These are phyloP conservation scores for Xylocopa sonorina DNA, from an alignment of 1,140 invertebrate species.

Conservation along the genomic window DNA sequence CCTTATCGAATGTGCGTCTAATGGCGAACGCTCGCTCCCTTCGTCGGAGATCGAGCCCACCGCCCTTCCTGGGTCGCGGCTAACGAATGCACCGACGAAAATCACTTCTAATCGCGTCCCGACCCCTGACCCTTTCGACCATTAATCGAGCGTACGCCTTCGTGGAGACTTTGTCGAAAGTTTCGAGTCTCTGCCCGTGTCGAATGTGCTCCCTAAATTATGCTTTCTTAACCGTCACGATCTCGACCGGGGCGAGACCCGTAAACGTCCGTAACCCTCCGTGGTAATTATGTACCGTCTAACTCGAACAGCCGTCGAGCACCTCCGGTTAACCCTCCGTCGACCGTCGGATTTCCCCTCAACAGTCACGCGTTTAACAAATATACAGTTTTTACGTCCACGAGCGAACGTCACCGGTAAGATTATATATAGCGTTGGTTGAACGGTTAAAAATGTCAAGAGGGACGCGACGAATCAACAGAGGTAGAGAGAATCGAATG, in stretches of 20 bases:
- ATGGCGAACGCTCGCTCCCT: slow-evolving; percentile 31
- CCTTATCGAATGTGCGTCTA: slow-evolving; percentile 51
- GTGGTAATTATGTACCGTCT: not conserved
- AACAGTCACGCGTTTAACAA: too few species aligned
- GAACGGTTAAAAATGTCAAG: too few species aligned
- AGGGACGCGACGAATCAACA: too few species aligned
- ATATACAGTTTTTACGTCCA: too few species aligned
- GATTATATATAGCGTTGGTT: too few species aligned
- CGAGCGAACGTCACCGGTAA: too few species aligned
- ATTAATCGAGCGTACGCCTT: slow-evolving; percentile 21
- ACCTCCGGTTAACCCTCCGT: too few species aligned
- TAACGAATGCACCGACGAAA: slow-evolving; percentile 48
- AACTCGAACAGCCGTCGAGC: too few species aligned
- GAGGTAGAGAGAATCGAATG: too few species aligned
- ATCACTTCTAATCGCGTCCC: slow-evolving; percentile 44
- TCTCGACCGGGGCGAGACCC: not conserved
- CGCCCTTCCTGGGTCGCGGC: slow-evolving; percentile 4
- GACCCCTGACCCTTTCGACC: slow-evolving; percentile 41
- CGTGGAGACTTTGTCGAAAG: not conserved
- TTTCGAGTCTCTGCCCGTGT: not conserved
- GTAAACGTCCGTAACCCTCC: not conserved
- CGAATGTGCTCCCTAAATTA: slow-evolving; percentile 2
- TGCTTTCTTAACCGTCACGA: slow-evolving; percentile 11
- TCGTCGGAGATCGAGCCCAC: slow-evolving; percentile 40
- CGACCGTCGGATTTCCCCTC: too few species aligned